These are phyloP conservation scores for Damaliscus lunatus DNA, from an alignment of 2,113 vertebrate genomes.

Conservation along the genomic window DNA sequence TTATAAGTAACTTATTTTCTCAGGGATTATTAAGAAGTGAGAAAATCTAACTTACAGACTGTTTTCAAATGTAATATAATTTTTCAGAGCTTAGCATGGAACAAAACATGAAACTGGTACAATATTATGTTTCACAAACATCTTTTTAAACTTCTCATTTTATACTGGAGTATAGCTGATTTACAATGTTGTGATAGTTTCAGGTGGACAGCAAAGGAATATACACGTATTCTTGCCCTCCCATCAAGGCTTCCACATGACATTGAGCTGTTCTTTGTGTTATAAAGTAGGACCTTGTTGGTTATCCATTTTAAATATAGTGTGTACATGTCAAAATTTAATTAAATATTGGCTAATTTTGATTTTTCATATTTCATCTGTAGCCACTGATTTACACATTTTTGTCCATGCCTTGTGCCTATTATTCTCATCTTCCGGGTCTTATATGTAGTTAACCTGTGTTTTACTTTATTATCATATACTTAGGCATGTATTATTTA, in stretches of 20 bases:
- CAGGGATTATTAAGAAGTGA: background rate
- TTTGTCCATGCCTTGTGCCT: background rate
- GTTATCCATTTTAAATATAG: background rate
- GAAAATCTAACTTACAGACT: background rate
- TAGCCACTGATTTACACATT: background rate
- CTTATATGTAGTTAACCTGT: background rate
- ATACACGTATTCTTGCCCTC: background rate
- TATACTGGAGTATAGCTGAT: background rate
- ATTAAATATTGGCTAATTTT: background rate
- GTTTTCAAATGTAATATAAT: background rate
- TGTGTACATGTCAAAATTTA: background rate
- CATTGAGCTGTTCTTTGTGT: background rate
- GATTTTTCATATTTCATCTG: background rate
- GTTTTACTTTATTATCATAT: background rate
- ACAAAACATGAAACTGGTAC: background rate
- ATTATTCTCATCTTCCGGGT: background rate
- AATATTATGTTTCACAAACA: background rate
- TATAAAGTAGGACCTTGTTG: background rate
- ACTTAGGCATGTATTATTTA: background rate
- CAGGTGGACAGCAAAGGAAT: background rate
- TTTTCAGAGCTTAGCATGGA: background rate
- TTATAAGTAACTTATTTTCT: background rate
- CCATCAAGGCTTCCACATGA: background rate
- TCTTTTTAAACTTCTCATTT: background rate
- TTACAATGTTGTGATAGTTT: background rate